Conservation (phyloP, 2,888 invertebrate genomes). For the Melanostoma scalare region DNA sequence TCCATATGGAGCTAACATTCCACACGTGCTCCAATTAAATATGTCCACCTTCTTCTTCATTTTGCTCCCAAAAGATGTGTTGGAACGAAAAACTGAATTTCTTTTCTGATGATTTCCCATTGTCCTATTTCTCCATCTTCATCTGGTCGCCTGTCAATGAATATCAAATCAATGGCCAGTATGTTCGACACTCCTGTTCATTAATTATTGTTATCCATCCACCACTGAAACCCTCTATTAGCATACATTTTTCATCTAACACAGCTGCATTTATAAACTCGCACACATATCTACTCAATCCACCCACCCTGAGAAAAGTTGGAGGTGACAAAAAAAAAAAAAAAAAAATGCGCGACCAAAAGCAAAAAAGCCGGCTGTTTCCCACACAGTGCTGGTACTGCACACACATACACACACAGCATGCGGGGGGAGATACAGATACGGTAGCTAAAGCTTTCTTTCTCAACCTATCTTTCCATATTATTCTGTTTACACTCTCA, state of each 20-base stretch:
- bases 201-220: conserved; percentile 51
- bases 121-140: conserved; percentile 20
- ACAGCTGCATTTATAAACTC: conserved; percentile 35
- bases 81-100: neutral
- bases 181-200: conserved; percentile 53
- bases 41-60: neutral
- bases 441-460: conserved; percentile 46
- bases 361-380: conserved; percentile 50
- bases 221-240: conserved; percentile 60
- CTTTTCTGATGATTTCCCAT: neutral
- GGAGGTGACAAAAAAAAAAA: conserved; percentile 1
- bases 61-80: conserved; percentile 11
- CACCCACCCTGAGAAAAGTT: conserved; percentile 26
- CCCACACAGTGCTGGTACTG: conserved; percentile 25
- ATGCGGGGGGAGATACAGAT: neutral
- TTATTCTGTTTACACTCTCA: conserved; percentile 44
- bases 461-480: conserved; percentile 8
- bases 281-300: neutral
- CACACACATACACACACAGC: neutral
- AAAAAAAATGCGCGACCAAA: neutral
- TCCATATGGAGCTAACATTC: too few relatives aligned
- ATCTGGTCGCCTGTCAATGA: conserved; percentile 37
- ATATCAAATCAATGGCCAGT: conserved; percentile 66
- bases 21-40: too few relatives aligned
- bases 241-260: conserved; percentile 61